phyloP scores from a whole-genome alignment of 2,113 vertebrate genomes.

The Corvus moneduloides region DNA sequence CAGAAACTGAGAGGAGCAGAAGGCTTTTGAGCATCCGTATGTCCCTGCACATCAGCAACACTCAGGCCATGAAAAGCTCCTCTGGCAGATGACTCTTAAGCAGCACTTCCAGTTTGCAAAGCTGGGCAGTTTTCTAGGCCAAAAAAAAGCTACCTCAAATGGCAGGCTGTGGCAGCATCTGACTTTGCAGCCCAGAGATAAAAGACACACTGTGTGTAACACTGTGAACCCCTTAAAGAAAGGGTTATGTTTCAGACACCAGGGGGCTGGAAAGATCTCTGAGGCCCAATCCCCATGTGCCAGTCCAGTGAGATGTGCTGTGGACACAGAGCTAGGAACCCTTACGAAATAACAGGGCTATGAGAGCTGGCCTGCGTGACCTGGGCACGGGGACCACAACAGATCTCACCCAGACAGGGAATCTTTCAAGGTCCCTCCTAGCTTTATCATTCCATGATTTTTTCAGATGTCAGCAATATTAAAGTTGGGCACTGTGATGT shows the following conservation, averaged over 20 bases:
- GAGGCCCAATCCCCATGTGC: not conserved
- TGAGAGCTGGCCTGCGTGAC: not conserved
- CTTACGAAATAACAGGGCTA: not conserved
- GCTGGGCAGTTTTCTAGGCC: not conserved
- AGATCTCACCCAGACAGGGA: not conserved
- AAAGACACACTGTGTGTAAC: accelerated
- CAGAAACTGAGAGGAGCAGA: not conserved
- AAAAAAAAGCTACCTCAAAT: not conserved
- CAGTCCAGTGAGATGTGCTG: not conserved
- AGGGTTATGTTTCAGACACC: not conserved
- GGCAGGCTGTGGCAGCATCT: not conserved
- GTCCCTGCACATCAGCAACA: not conserved
- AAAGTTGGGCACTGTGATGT: not conserved
- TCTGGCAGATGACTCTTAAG: not conserved
- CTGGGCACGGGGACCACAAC: not conserved
- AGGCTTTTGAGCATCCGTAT: not conserved
- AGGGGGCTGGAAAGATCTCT: not conserved
- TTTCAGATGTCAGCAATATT: not conserved
- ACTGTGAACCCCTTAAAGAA: not conserved
- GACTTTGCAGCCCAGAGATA: not conserved
- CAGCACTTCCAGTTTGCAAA: not conserved
- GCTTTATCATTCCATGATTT: not conserved
- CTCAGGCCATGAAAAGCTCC: not conserved
- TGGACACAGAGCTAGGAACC: not conserved
- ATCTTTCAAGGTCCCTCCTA: not conserved